phyloP scores from a whole-genome alignment of 2,113 vertebrate genomes.

The Ammodytes marinus region DNA sequence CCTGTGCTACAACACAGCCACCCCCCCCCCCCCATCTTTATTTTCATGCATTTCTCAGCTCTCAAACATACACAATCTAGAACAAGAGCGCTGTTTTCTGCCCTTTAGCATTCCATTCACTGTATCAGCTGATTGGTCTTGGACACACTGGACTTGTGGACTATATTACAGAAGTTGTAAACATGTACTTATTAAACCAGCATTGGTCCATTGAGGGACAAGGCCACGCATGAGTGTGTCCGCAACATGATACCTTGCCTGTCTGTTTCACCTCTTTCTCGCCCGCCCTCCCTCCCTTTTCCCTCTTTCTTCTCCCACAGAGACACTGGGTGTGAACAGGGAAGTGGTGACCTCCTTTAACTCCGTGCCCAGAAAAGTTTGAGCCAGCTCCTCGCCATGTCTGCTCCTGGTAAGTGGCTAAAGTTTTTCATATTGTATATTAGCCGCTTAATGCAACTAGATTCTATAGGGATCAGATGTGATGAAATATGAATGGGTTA shows the following conservation, averaged over 20 bases:
- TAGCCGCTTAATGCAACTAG: not conserved
- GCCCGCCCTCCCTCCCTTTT: not conserved
- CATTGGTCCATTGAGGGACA: not conserved
- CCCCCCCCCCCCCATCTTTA: slow-evolving; percentile 20
- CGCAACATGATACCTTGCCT: not conserved
- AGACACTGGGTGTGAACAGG: slow-evolving; percentile 26
- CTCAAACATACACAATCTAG: not conserved
- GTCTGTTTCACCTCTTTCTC: not conserved
- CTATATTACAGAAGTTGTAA: not conserved
- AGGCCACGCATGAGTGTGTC: not conserved
- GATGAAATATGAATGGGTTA: no score
- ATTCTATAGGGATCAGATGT: no score
- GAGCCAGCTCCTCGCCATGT: slow-evolving; percentile 55
- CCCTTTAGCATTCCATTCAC: not conserved
- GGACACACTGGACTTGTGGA: not conserved
- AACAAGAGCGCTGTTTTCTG: not conserved
- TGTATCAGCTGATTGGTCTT: not conserved
- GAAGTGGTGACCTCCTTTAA: slow-evolving; percentile 40
- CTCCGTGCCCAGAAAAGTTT: not conserved
- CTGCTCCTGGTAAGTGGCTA: slow-evolving; percentile 70
- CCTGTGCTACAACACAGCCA: not conserved
- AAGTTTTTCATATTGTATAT: no score
- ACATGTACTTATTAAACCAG: not conserved
- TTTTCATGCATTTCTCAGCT: not conserved
- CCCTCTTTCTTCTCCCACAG: slow-evolving; percentile 41